Evolutionary conservation across 2,888 invertebrate species (phyloP).

Genomic region (Scaptomyza parva): DNA sequence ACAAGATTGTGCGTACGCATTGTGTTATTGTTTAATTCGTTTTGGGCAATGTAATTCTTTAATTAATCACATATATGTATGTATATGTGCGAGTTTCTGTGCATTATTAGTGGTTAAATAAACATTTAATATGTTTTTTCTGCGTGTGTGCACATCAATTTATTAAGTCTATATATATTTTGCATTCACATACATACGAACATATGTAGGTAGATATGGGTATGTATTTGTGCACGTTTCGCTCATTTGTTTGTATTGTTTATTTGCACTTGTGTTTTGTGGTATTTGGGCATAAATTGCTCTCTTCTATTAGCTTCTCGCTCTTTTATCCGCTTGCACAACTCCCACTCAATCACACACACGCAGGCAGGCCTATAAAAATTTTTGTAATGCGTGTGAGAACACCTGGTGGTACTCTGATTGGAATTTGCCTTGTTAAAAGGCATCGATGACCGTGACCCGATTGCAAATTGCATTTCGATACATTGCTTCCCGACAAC

Average conservation of each 20-base stretch:
- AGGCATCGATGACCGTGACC: conserved; percentile 61
- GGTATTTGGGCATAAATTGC: conserved; percentile 45
- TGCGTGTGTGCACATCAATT: conserved; percentile 60
- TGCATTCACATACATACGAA: conserved; percentile 13
- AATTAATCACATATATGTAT: conserved; percentile 45
- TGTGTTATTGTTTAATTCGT: conserved; percentile 16
- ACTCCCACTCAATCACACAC: conserved; percentile 35
- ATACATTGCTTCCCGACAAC: conserved; percentile 1
- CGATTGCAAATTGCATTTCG: conserved; percentile 47
- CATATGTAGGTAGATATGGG: conserved; percentile 7
- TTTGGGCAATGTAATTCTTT: conserved; percentile 60
- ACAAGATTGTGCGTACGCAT: conserved; percentile 18
- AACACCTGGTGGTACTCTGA: conserved; percentile 51
- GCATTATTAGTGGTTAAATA: conserved; percentile 67
- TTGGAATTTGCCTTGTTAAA: conserved; percentile 57
- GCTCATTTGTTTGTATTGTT: conserved; percentile 53
- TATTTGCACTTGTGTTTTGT: conserved; percentile 64
- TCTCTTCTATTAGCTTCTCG: conserved; percentile 24
- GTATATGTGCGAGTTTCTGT: conserved; percentile 21
- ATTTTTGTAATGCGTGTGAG: conserved; percentile 14
- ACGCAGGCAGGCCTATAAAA: conserved; percentile 28
- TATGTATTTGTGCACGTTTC: conserved; percentile 17
- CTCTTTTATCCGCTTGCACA: conserved; percentile 29
- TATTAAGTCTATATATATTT: conserved; percentile 46
- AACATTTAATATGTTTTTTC: conserved; percentile 60